A percentile compares a stretch with the other conserved stretches of the same genome.
Conservation (phyloP, 2,888 invertebrate genomes). For the Thereva nobilitata region DNA sequence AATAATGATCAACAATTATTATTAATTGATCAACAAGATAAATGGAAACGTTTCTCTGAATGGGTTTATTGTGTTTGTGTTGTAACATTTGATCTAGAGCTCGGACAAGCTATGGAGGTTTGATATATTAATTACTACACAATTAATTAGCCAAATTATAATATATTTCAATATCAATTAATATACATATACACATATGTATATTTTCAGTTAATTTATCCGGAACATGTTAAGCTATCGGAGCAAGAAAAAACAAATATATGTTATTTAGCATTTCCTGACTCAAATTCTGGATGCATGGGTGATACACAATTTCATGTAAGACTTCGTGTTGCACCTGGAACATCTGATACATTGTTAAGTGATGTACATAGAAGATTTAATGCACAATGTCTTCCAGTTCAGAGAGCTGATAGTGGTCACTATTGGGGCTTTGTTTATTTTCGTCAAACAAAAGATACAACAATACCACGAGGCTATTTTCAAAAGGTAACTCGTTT, state of each 20-base stretch:
- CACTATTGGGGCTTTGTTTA: constrained; percentile 98
- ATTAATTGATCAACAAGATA: constrained; percentile 4
- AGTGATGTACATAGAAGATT: constrained; percentile 67
- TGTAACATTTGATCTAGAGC: constrained; percentile 97
- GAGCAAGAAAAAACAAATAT: constrained; percentile 91
- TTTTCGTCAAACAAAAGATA: constrained; percentile 95
- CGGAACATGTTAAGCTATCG: constrained; percentile 73
- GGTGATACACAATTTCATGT: constrained; percentile 98
- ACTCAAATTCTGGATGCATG: constrained; percentile 99
- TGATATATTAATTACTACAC: constrained; percentile 30
- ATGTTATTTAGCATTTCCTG: constrained; percentile 98
- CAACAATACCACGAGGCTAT: constrained; percentile 90
- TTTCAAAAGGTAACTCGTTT: constrained; percentile 86
- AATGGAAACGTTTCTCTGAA: constrained; percentile 79
- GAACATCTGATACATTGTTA: constrained; percentile 60
- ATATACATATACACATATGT: constrained; percentile 30
- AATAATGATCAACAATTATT: no score
- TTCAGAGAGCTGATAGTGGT: constrained; percentile 78
- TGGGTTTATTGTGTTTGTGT: constrained; percentile 98
- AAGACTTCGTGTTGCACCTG: constrained; percentile 73
- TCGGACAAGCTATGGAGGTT: constrained; percentile 97
- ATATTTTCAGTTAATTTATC: constrained; percentile 72
- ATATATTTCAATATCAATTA: background rate
- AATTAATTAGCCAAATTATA: constrained; percentile 20
- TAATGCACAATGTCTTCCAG: constrained; percentile 76